Percentiles rank a stretch among this genome's conserved stretches.
Evolutionary conservation across 2,113 vertebrate genomes (phyloP).

Genomic region (Corythornis vintsioides): DNA sequence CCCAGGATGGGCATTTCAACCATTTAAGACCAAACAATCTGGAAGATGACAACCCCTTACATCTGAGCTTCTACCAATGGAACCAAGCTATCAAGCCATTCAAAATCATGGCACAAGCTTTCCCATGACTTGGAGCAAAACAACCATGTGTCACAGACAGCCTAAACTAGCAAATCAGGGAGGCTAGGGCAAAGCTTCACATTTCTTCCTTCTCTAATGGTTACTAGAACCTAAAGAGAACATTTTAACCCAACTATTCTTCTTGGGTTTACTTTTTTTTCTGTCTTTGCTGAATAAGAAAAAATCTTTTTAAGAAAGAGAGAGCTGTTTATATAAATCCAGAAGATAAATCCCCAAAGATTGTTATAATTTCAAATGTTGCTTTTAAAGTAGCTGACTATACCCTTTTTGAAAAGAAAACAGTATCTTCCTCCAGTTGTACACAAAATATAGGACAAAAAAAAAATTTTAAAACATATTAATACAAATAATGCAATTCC

Average conservation of each 20-base stretch:
- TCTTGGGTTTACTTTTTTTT: background rate
- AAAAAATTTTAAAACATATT: background rate
- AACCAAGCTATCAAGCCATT: background rate
- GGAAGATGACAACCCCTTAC: background rate
- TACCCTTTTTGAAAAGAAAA: background rate
- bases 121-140: background rate
- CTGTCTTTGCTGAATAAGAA: background rate
- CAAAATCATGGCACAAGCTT: background rate
- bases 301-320: background rate
- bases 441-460: background rate
- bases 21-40: background rate
- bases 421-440: background rate
- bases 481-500: background rate
- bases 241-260: background rate
- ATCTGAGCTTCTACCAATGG: background rate
- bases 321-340: background rate
- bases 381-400: background rate
- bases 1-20: background rate
- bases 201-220: background rate
- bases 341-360: background rate
- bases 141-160: background rate
- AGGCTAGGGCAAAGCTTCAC: background rate
- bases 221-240: background rate
- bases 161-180: background rate
- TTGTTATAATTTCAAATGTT: background rate